phyloP scores from a whole-genome alignment of 2,888 invertebrate genomes.

The Amaurobius ferox region DNA sequence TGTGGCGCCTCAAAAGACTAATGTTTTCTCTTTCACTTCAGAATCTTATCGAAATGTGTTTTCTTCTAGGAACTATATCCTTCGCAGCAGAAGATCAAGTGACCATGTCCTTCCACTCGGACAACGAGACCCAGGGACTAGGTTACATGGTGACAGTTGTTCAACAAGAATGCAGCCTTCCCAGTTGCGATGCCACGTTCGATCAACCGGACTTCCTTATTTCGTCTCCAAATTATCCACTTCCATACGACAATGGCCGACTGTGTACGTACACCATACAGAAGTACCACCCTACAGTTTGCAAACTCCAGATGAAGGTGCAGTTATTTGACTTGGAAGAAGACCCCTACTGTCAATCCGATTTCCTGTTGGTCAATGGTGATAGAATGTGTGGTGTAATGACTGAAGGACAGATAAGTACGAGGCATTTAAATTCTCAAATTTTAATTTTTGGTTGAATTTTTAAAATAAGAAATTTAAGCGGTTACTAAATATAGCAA shows the following conservation, averaged over 20 bases:
- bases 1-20: too few species aligned
- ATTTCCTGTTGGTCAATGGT: constrained; percentile 47
- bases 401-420: constrained; percentile 65
- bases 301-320: constrained; percentile 63
- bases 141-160: constrained; percentile 73
- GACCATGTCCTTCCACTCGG: constrained; percentile 72
- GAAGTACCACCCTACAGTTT: constrained; percentile 53
- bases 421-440: too few species aligned
- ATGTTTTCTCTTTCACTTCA: too few species aligned
- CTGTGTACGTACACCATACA: constrained; percentile 54
- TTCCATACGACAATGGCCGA: constrained; percentile 67
- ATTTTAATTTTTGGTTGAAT: too few species aligned
- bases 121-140: constrained; percentile 59
- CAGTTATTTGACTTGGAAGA: constrained; percentile 64
- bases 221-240: constrained; percentile 58
- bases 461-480: too few species aligned
- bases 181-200: constrained; percentile 58
- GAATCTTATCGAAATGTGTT: too few species aligned
- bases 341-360: constrained; percentile 52
- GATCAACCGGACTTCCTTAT: constrained; percentile 44
- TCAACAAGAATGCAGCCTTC: constrained; percentile 68
- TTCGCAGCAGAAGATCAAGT: constrained; percentile 61
- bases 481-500: too few species aligned
- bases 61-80: constrained; percentile 48
- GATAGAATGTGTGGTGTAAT: constrained; percentile 66